Conservation (phyloP, 2,888 invertebrate genomes). For the Drosophila quasianomalipes region DNA sequence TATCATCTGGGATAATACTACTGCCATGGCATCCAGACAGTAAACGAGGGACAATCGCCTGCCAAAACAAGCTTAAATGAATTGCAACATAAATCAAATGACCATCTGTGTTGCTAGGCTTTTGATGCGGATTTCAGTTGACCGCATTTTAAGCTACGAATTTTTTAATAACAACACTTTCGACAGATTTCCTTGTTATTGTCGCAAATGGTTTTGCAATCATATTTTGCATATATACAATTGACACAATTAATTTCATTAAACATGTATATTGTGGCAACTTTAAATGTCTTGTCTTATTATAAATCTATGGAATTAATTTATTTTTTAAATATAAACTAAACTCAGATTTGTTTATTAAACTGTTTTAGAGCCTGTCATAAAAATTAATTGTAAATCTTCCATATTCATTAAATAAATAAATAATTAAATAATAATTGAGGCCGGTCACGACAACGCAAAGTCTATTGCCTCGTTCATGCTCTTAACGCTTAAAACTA, state of each 20-base stretch:
- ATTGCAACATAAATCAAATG: constrained; percentile 29
- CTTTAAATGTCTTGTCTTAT: neutral
- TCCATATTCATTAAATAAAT: neutral
- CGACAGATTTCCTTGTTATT: constrained; percentile 4
- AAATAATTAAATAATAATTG: neutral
- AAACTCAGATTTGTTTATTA: neutral
- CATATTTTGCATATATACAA: neutral
- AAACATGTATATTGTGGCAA: neutral
- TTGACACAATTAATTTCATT: too few species aligned
- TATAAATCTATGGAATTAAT: neutral
- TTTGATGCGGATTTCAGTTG: constrained; percentile 25
- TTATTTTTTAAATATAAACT: neutral
- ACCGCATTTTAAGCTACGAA: constrained; percentile 10
- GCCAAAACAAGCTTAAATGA: constrained; percentile 20
- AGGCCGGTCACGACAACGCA: neutral
- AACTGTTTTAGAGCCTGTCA: neutral
- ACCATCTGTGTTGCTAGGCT: constrained; percentile 46
- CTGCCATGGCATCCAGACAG: constrained; percentile 40
- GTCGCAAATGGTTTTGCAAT: neutral
- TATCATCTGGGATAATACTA: constrained; percentile 22
- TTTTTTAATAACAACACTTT: constrained; percentile 6
- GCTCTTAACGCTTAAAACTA: neutral
- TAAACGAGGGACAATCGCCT: constrained; percentile 11
- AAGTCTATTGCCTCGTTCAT: neutral
- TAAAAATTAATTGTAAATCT: neutral